Evolutionary conservation across 2,797 vertebrate species (phyloP), one percentile per base, ranked within the genome.

Genomic region (Hoplostethus atlanticus): DNA sequence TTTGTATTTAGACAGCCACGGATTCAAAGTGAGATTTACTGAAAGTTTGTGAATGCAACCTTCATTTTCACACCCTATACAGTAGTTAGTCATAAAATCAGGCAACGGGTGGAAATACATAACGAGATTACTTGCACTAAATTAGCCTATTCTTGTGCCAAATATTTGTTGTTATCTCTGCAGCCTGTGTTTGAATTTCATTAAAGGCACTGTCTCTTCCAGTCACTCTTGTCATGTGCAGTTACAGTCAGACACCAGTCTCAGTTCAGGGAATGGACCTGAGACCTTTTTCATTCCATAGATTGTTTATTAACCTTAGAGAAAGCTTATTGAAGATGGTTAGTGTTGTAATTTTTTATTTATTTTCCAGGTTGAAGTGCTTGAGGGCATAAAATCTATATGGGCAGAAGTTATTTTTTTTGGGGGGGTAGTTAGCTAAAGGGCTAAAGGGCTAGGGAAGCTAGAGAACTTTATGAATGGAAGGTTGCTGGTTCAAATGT

Each of bases 91-190:
- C 75, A 72, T 70, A 86, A 79, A 5, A 54, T 79, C 63, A 79
- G 73, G 68, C 64, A 79, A 72, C 50, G 64, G 64, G 57, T 66
- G 50, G 57, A 71, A 80, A 73, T 34, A 21, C 63, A 46, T 64
- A 84, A 87, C 36, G 67, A 59, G 81, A 88, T 87, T 84, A 88
- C 21, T 70, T 48, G 30, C 40, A n/a, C 12, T 52, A 56, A 73
- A 83, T 84, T 75, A 69, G 57, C 74, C 70, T 82, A 63, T 60
- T 65, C 65, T 66, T 77, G 30, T 70, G n/a, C 54, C 48, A 76
- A 71, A 34, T 60, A 58, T 79, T 53, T 73, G 50, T 77, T 79
- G 48, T 74, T 54, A 53, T 79, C 55, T 55, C 4, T 25, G 40
- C 52, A 50, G 58, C 12, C 28, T 64, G 30, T 57, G 73, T 36